Conservation (phyloP, 2,888 invertebrate genomes). For the Thymelicus sylvestris region DNA sequence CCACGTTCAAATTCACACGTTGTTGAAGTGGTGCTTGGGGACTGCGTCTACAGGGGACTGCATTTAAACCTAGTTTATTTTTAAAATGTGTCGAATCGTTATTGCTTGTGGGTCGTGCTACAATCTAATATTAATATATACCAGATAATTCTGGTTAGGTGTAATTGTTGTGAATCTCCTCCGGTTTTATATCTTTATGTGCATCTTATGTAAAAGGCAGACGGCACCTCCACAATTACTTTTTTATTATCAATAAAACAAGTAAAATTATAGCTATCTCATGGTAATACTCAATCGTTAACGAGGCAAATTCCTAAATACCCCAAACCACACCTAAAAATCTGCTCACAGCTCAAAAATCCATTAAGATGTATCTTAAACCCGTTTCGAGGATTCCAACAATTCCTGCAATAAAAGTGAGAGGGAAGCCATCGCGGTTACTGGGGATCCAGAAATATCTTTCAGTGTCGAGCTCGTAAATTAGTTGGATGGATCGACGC, state of each 20-base stretch:
- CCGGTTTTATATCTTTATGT: no score
- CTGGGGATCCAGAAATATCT: slow-evolving; percentile 49
- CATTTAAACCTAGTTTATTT: background rate
- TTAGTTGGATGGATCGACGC: slow-evolving; percentile 56
- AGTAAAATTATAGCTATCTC: no score
- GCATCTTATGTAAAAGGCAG: no score
- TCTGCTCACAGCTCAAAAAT: background rate
- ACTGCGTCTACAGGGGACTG: background rate
- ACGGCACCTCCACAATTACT: no score
- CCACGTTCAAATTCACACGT: slow-evolving; percentile 10
- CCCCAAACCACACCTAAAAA: slow-evolving; percentile 17
- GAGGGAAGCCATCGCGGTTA: slow-evolving; percentile 41
- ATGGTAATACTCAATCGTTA: no score
- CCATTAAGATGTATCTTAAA: slow-evolving; percentile 9
- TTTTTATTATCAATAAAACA: no score
- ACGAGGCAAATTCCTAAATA: background rate
- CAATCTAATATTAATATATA: no score
- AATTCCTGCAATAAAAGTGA: slow-evolving; percentile 22
- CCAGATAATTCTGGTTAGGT: no score
- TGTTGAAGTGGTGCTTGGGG: background rate
- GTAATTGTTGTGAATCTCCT: no score
- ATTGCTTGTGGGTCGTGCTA: background rate
- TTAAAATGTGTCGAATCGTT: background rate
- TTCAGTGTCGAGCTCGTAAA: slow-evolving; percentile 46
- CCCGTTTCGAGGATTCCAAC: slow-evolving; percentile 1